Conservation (phyloP, 2,888 invertebrate species). For the Cheilosia vulpina region DNA sequence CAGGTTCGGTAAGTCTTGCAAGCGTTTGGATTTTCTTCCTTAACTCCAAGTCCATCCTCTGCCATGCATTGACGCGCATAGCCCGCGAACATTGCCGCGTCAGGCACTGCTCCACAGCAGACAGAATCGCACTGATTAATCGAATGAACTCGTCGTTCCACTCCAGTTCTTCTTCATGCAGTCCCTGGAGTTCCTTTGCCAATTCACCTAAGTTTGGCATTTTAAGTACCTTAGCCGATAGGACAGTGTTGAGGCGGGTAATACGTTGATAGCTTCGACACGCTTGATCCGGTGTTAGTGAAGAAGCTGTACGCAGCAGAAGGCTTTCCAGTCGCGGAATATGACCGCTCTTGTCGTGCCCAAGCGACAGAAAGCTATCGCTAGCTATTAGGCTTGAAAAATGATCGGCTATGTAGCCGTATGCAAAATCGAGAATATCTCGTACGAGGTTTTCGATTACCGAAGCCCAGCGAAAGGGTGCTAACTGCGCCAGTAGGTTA, state of each 20-base stretch:
- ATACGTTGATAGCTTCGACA: slow-evolving; percentile 89
- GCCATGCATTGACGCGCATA: slow-evolving; percentile 87
- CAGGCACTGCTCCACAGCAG: slow-evolving; percentile 89
- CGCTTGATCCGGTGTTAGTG: slow-evolving; percentile 91
- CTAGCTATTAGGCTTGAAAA: slow-evolving; percentile 90
- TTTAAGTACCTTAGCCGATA: slow-evolving; percentile 83
- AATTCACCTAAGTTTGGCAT: slow-evolving; percentile 82
- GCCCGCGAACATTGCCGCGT: slow-evolving; percentile 88
- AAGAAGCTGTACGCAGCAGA: slow-evolving; percentile 90
- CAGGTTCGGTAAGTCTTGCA: slow-evolving; percentile 84
- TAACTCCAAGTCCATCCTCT: slow-evolving; percentile 86
- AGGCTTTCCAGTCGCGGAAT: slow-evolving; percentile 91
- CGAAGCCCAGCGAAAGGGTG: slow-evolving; percentile 93
- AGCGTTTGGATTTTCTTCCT: slow-evolving; percentile 87
- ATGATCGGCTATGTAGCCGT: slow-evolving; percentile 91
- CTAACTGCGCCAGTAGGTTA: slow-evolving; percentile 90
- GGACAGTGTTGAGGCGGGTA: slow-evolving; percentile 82
- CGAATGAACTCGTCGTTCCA: slow-evolving; percentile 85
- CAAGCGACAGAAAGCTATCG: slow-evolving; percentile 87
- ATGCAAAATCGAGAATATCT: slow-evolving; percentile 91
- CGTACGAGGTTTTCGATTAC: slow-evolving; percentile 88
- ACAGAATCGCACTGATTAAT: slow-evolving; percentile 86
- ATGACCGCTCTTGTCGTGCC: slow-evolving; percentile 89
- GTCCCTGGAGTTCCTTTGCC: slow-evolving; percentile 81
- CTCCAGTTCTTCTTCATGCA: slow-evolving; percentile 83